Conservation (phyloP, 1,140 invertebrate genomes). For the Drosophila parabipectinata region DNA sequence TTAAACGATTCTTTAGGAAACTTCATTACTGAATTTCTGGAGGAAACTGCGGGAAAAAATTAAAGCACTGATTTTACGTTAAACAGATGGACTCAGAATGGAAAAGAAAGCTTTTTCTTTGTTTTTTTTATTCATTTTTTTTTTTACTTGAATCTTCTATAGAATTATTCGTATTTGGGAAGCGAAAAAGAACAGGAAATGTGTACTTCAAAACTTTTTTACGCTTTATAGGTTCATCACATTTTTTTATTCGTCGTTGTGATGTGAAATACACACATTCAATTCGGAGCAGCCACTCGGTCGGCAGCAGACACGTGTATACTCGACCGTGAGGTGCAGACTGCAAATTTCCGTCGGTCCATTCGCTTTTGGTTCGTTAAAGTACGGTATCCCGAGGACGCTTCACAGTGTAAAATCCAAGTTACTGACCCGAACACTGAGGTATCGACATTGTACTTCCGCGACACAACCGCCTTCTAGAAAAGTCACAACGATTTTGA, state of each 20-base stretch:
- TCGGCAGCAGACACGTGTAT: not conserved
- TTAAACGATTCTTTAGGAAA: no score
- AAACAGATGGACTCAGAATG: no score
- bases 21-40: no score
- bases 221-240: not conserved
- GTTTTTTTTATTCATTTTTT: not conserved
- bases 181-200: not conserved
- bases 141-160: not conserved
- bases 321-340: not conserved
- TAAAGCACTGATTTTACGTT: no score
- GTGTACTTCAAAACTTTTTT: slow-evolving; percentile 1
- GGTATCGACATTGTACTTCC: not conserved
- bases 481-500: slow-evolving; percentile 1
- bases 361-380: not conserved
- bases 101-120: not conserved
- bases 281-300: not conserved
- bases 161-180: not conserved
- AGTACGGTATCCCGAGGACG: not conserved
- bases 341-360: not conserved
- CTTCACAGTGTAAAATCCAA: not conserved
- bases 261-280: not conserved
- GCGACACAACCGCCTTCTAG: not conserved
- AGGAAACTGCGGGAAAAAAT: no score
- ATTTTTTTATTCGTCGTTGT: not conserved
- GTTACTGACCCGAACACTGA: not conserved